Conservation (phyloP, 2,797 vertebrate genomes). For the Podarcis siculus region DNA sequence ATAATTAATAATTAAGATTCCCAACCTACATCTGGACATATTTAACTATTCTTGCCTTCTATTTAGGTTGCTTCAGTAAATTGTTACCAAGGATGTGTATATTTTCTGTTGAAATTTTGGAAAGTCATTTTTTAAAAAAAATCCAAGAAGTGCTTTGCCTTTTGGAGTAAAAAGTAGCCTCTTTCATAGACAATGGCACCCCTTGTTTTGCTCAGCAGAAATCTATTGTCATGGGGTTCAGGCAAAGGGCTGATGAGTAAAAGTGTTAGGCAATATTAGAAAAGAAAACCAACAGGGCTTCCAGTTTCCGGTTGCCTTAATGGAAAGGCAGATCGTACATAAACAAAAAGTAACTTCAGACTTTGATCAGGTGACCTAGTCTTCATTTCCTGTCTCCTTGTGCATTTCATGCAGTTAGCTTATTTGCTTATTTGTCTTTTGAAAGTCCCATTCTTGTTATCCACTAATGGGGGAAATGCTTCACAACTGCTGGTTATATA, state of each 20-base stretch:
- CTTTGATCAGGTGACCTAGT: conserved; percentile 56
- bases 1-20: background rate
- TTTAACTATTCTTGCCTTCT: background rate
- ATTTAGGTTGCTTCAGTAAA: rapidly evolving
- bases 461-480: conserved; percentile 48
- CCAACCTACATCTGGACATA: background rate
- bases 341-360: conserved; percentile 67
- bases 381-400: conserved; percentile 50
- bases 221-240: conserved; percentile 64
- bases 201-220: conserved; percentile 56
- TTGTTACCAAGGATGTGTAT: conserved; percentile 9
- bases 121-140: background rate
- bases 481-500: conserved; percentile 46
- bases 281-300: conserved; percentile 64
- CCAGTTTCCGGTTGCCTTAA: no score
- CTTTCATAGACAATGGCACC: conserved; percentile 43
- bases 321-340: conserved; percentile 13
- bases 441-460: conserved; percentile 44
- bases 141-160: conserved; percentile 29
- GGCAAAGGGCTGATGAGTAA: conserved; percentile 55
- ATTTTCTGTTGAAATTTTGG: conserved; percentile 21
- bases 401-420: conserved; percentile 50
- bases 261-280: conserved; percentile 61
- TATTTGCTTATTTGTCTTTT: conserved; percentile 42
- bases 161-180: conserved; percentile 44